Evolutionary conservation across 2,797 vertebrate species (phyloP).

Genomic region (Dryobates pubescens): DNA sequence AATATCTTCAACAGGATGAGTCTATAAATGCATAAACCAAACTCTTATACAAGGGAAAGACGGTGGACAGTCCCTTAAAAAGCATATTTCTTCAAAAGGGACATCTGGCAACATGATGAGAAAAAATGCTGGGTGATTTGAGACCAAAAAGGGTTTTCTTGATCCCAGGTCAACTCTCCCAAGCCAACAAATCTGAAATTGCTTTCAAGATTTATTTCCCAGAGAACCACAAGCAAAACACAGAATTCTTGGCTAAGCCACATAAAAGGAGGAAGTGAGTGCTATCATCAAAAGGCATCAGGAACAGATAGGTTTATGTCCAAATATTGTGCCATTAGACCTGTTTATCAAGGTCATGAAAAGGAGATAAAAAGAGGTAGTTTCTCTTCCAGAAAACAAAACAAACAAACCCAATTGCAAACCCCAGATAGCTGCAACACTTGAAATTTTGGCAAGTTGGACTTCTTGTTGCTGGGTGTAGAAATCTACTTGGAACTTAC

Average conservation of each 20-base stretch:
- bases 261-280: background rate
- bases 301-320: background rate
- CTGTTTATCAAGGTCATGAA: background rate
- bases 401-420: background rate
- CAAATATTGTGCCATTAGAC: background rate
- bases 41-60: background rate
- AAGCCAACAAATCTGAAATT: background rate
- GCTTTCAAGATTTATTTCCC: background rate
- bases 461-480: background rate
- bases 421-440: background rate
- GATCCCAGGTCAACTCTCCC: background rate
- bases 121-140: slow-evolving; percentile 1
- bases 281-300: background rate
- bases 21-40: background rate
- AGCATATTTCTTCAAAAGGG: background rate
- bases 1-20: background rate
- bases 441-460: background rate
- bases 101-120: background rate
- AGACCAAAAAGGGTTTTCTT: slow-evolving; percentile 17
- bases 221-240: background rate
- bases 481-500: background rate
- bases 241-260: background rate
- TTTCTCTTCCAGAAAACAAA: background rate
- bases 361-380: background rate
- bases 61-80: background rate